These are phyloP conservation scores for Plutella xylostella DNA, from an alignment of 2,888 invertebrate genomes.

Conservation along the genomic window DNA sequence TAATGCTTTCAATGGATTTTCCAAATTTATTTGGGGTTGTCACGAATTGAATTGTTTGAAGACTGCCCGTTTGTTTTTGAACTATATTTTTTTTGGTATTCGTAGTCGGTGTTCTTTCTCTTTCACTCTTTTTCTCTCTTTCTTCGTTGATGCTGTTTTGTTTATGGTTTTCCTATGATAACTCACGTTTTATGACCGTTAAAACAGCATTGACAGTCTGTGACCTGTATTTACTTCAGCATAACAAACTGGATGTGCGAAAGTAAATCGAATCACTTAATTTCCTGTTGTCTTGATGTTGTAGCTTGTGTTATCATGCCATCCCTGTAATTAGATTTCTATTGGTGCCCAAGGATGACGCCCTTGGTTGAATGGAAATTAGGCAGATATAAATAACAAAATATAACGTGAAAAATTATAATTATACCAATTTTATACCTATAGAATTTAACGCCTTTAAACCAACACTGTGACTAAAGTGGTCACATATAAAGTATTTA, in stretches of 20 bases:
- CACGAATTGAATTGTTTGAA: slow-evolving; percentile 25
- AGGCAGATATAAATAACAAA: too few relatives aligned
- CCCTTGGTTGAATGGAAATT: too few relatives aligned
- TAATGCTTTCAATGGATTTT: slow-evolving; percentile 44
- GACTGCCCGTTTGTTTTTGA: slow-evolving; percentile 29
- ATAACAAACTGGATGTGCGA: neutral
- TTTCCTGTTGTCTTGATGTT: slow-evolving; percentile 6
- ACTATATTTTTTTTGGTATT: slow-evolving; percentile 38
- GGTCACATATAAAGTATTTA: too few relatives aligned
- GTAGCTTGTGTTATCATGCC: slow-evolving; percentile 14
- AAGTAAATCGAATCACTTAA: neutral
- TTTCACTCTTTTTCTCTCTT: slow-evolving; percentile 47
- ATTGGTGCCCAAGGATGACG: neutral
- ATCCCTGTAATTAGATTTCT: slow-evolving; percentile 10
- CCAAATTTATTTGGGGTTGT: slow-evolving; percentile 23
- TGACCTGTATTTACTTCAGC: neutral
- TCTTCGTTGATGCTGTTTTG: slow-evolving; percentile 34
- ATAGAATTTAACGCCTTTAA: too few relatives aligned
- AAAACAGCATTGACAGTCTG: neutral
- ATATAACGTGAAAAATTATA: too few relatives aligned
- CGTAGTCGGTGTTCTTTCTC: slow-evolving; percentile 69
- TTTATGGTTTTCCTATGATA: too few relatives aligned
- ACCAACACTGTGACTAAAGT: too few relatives aligned
- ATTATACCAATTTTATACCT: too few relatives aligned
- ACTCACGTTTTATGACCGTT: too few relatives aligned